Evolutionary conservation across 1,140 invertebrate genomes (phyloP).

Genomic region (Triops longicaudatus): DNA sequence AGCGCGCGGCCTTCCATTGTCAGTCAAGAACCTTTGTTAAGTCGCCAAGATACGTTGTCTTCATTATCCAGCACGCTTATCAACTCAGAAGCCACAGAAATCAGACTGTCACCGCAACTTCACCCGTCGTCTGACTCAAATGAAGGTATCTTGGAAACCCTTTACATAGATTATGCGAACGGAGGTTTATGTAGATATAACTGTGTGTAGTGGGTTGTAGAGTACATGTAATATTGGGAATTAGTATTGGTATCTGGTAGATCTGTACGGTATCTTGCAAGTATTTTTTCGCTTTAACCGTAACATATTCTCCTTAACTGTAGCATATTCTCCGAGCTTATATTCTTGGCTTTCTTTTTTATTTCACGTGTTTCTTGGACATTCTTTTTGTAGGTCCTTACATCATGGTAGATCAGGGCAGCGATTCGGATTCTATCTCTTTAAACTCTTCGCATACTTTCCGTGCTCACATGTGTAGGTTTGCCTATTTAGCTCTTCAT

Average conservation of each 20-base stretch:
- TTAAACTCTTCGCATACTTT: conserved; percentile 62
- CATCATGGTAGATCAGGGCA: conserved; percentile 43
- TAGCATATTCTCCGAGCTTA: not conserved
- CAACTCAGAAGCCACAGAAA: conserved; percentile 1
- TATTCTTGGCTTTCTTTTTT: not conserved
- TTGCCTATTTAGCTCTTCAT: conserved; percentile 34
- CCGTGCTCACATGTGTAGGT: conserved; percentile 73
- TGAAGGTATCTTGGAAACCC: not conserved
- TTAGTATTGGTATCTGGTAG: not conserved
- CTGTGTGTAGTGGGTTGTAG: too few species aligned
- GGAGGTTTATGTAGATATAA: too few species aligned
- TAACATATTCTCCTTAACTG: not conserved
- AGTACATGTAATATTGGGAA: too few species aligned
- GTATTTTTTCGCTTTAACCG: too few species aligned
- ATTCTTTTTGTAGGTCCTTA: not conserved
- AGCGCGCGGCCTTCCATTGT: not conserved
- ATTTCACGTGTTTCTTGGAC: not conserved
- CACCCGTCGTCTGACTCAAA: not conserved
- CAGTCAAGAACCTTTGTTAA: not conserved
- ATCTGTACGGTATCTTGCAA: not conserved
- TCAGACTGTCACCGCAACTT: not conserved
- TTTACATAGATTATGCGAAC: too few species aligned
- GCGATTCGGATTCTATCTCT: conserved; percentile 63
- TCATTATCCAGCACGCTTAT: not conserved
- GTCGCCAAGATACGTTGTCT: not conserved